Base-by-base conservation (phyloP, 2,113 vertebrate species). In the Campylorhamphus procurvoides region DNA sequence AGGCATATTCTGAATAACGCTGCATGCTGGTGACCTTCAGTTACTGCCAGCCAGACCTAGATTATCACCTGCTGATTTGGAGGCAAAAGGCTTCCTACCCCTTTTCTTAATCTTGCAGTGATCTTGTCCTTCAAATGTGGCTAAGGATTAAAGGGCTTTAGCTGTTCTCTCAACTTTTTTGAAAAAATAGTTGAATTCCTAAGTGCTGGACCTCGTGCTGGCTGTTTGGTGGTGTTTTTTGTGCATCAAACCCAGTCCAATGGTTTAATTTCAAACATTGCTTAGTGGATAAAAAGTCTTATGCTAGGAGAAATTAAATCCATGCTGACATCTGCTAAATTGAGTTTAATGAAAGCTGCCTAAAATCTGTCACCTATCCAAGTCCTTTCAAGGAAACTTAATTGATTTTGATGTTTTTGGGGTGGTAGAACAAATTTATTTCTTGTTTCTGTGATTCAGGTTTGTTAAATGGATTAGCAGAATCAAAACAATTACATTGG, bases 291-390 rank as follows among this genome's bases (percentile, higher is more conserved):
- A 90, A 88, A 58, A 88, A 50, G 12, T 83, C 25, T 46, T 49
- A 28, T 15, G 12, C 18, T 63, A 52, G 56, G 72, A 84, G 50
- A 94, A 93, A 63, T 71, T 16, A 88, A 93, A 91, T 44, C 52
- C 14, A 68, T 90, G n/a, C 79, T 94, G 87, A 94, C 85, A 94
- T 84, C 56, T 90, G 72, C 52, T 91, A 93, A 90, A 94, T 29
- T 92, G 72, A 78, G 49, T 92, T 96, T 88, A 88, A 86, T 9
- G 23, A 90, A 88, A 86, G 40, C 79, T 92, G 79, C 49, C 64
- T 84, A 78, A 81, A 92, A 88, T 68, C 53, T 95, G 85, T 72
- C 59, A 53, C 28, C 71, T 80, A 44, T 74, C 76, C 85, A 90
- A 86, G 40, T 89, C 18, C 27, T 84, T 75, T 81, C 85, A 60